Evolutionary conservation across 2,113 vertebrate species (phyloP), one percentile per base, ranked within the genome.

Genomic region (Prionailurus bengalensis): DNA sequence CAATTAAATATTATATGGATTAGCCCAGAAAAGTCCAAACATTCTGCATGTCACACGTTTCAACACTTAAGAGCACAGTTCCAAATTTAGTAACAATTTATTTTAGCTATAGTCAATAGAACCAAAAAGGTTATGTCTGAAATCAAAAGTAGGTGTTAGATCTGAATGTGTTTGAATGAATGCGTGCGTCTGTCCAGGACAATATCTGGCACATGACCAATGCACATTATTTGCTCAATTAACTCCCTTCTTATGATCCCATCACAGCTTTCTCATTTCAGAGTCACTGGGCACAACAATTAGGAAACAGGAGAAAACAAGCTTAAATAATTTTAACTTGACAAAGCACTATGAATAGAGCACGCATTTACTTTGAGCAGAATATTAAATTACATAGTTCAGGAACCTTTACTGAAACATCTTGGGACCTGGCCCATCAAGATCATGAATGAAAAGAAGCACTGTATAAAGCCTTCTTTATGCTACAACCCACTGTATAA

Each of bases 301-400:
- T 39, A 97, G 39, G 53, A 83, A 95, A 53, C 53, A 74, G 53
- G 27, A 97, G 68, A 87, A 96, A 92, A 97, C 66, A 96, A 96
- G 74, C 48, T 80, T 66, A 91, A 36, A 63, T 71, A 42, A 97
- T 87, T 96, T 96, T 97, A 87, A 97, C 58, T 86, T 71, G 29
- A 94, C 85, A 96, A 96, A 97, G 48, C 78, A 79, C 97, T 87
- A 82, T 66, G 68, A 96, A 92, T 45, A 96, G 15, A 92, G 36
- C 25, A 65, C 55, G 71, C 53, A 83, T 76, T 97, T 95, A 76
- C 85, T 91, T 70, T 97, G 81, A 85, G 91, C 27, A 95, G 39
- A 93, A 91, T 96, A 97, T 93, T 97, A 97, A 96, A 96, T 96
- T 96, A 96, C 91, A 93, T 2, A 96, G 95, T 96, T 85, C 91